Conservation (phyloP, 2,113 vertebrate genomes). For the Motacilla tschutschensis region DNA sequence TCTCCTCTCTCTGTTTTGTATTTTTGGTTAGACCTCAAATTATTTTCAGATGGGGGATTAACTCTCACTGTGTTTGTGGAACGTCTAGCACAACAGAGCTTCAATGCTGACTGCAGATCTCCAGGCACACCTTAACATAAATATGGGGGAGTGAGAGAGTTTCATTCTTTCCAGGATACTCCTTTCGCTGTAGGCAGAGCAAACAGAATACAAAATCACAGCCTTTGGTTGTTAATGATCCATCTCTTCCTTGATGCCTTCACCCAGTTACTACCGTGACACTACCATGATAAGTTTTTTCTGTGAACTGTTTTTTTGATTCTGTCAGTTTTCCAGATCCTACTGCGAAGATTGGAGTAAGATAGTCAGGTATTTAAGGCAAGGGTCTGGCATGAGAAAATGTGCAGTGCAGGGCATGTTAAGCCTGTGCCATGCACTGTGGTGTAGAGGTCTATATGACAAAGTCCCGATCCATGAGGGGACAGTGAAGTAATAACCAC, state of each 20-base stretch:
- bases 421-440: neutral
- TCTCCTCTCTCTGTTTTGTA: slow-evolving; percentile 1
- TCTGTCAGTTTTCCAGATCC: neutral
- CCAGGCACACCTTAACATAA: slow-evolving; percentile 27
- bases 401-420: neutral
- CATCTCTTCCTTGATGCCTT: neutral
- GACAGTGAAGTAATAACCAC: neutral
- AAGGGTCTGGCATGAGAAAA: neutral
- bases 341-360: neutral
- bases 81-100: neutral
- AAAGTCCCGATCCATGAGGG: neutral
- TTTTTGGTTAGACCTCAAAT: slow-evolving; percentile 39
- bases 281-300: neutral
- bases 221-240: neutral
- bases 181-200: neutral
- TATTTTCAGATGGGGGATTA: slow-evolving; percentile 39
- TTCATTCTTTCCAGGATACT: slow-evolving; percentile 29
- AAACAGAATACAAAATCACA: neutral
- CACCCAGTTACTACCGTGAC: neutral
- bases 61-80: slow-evolving; percentile 48
- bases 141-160: neutral
- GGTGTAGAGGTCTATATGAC: neutral
- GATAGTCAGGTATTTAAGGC: neutral
- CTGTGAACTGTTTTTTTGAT: neutral
- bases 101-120: neutral